Percentiles rank a stretch among this genome's conserved stretches.
phyloP scores from a whole-genome alignment of 2,888 invertebrate species.

The Ferdinandea cuprea region DNA sequence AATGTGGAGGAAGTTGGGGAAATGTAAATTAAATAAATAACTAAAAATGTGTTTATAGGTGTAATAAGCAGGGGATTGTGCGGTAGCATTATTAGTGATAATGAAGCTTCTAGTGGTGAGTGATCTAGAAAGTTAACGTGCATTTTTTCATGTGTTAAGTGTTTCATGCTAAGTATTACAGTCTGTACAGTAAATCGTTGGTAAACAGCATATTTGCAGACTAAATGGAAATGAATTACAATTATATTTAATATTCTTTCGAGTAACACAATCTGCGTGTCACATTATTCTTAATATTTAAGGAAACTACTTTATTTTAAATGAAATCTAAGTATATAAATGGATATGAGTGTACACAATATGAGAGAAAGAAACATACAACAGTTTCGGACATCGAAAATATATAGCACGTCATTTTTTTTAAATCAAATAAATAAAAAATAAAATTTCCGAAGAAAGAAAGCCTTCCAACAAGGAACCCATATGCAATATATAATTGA shows the following conservation, averaged over 20 bases:
- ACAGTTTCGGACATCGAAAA: too few relatives aligned
- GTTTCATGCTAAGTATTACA: background rate
- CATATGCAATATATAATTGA: too few relatives aligned
- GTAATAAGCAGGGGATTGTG: background rate
- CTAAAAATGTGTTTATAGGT: background rate
- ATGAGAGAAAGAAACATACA: too few relatives aligned
- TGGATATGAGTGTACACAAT: too few relatives aligned
- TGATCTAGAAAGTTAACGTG: background rate
- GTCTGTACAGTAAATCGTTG: background rate
- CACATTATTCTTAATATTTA: too few relatives aligned
- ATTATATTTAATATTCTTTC: background rate
- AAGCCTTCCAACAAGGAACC: too few relatives aligned
- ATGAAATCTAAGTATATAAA: too few relatives aligned
- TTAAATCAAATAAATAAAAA: too few relatives aligned
- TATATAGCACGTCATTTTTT: too few relatives aligned
- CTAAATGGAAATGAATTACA: background rate
- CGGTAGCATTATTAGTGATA: background rate
- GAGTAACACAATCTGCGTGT: too few relatives aligned
- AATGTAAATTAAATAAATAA: background rate
- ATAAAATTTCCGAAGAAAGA: too few relatives aligned
- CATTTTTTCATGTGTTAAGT: background rate
- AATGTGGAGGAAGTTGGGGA: background rate
- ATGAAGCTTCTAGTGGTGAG: constrained; percentile 4
- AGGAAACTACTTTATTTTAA: too few relatives aligned
- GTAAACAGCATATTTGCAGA: background rate